phyloP scores from a whole-genome alignment of 2,888 invertebrate genomes.

The Abscondita cerata region DNA sequence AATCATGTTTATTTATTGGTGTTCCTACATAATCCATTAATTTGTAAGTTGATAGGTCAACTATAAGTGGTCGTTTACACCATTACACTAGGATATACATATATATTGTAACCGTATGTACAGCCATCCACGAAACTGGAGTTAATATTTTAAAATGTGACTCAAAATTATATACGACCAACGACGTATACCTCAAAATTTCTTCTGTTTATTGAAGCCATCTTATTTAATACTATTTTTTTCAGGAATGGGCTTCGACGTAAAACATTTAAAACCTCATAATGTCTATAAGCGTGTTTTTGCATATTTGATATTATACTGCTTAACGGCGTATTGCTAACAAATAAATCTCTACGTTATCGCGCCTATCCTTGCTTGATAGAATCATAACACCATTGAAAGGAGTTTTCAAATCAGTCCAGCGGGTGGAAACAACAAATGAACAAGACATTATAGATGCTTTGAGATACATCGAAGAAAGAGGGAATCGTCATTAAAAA shows the following conservation, averaged over 20 bases:
- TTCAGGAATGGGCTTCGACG: constrained; percentile 80
- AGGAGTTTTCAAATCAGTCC: constrained; percentile 74
- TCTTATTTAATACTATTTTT: too few species aligned
- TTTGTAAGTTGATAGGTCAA: too few species aligned
- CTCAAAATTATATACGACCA: too few species aligned
- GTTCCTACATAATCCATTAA: too few species aligned
- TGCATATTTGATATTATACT: constrained; percentile 87
- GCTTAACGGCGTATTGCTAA: constrained; percentile 76
- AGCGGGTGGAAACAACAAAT: constrained; percentile 62
- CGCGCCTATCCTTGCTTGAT: constrained; percentile 70
- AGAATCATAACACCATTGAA: constrained; percentile 63
- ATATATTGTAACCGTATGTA: too few species aligned
- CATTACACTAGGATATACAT: too few species aligned
- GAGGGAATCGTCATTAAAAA: constrained; percentile 95
- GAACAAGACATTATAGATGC: constrained; percentile 73
- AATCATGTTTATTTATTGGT: too few species aligned
- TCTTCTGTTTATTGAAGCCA: too few species aligned
- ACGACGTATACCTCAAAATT: too few species aligned
- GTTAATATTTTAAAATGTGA: too few species aligned
- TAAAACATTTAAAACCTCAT: constrained; percentile 73
- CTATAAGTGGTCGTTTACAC: too few species aligned
- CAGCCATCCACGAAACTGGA: too few species aligned
- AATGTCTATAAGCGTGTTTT: constrained; percentile 78
- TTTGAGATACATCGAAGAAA: constrained; percentile 81
- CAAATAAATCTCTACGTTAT: constrained; percentile 73